These are phyloP conservation scores for Coenobita brevimanus DNA, from an alignment of 1,140 invertebrate species.

Conservation along the genomic window DNA sequence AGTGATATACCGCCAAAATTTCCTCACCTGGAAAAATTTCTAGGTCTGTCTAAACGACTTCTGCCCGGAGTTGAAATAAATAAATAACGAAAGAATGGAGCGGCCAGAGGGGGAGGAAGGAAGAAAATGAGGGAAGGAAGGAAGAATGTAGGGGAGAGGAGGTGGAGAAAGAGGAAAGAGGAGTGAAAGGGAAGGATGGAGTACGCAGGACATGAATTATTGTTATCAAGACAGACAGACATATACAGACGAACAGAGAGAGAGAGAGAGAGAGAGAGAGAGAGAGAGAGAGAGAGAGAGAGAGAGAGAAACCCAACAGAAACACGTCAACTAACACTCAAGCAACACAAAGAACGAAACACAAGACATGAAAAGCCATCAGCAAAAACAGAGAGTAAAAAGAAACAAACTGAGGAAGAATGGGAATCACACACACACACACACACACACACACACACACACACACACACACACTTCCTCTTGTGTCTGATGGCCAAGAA, in stretches of 20 bases:
- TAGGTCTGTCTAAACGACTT: no score
- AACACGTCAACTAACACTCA: neutral
- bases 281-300: neutral
- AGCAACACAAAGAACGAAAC: no score
- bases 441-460: no score
- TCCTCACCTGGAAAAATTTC: no score
- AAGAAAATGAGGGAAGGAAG: neutral
- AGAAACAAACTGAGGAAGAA: no score
- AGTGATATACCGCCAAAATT: no score
- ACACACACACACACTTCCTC: no score
- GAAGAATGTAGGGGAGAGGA: neutral
- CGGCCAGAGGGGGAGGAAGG: neutral
- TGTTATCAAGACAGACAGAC: neutral
- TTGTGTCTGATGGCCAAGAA: no score
- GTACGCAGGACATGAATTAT: neutral
- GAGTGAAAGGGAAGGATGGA: neutral
- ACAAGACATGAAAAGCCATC: no score
- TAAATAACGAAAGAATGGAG: neutral
- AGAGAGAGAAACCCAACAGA: no score
- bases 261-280: neutral
- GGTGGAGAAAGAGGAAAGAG: neutral
- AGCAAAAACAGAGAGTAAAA: no score
- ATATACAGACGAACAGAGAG: neutral
- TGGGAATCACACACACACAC: no score
- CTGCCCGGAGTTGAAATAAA: neutral